Evolutionary conservation across 2,888 invertebrate genomes (phyloP), one percentile per base, ranked within the genome.

Genomic region (Drosophila kuntzei): DNA sequence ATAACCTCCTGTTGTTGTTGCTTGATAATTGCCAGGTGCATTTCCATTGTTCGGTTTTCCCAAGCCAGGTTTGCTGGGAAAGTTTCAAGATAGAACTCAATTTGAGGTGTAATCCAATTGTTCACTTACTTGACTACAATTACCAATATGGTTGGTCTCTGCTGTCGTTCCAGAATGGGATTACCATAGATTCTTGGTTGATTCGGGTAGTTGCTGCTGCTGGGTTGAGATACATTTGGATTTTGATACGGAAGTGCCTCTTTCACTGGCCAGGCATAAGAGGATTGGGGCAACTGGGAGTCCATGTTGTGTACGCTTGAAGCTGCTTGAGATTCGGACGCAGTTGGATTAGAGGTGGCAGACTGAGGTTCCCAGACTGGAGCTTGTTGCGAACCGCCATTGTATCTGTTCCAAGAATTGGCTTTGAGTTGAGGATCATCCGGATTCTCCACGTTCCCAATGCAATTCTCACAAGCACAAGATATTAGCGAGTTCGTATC

Each of bases 41-140:
- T 25, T 11, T 2, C 2, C 44, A 27, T 27, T 14, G 14, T 2
- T 22, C 0, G n/a, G 43, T 11, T 22, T 25, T 8, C n/a, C 25
- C 25, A 14, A 6, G 36, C 18, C 47, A 20, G 37, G 39, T 16
- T 53, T 53, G 27, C 53, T 53, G 3, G 16, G 1, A 8, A n/a
- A 53, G 16, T 29, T 4, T 3, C 1, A 12, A 20, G 12, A 27
- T 27, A 16, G 2, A 29, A n/a, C 8, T 41, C 0, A 14, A 9
- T 4, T 37, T 2, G 8, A 2, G 2, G 9, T n/a, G 2, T 11
- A 11, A 1, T 8, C 2, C n/a, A n/a, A 11, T 7, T 12, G 7
- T 27, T 1, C 3, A 39, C 49, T 8, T 51, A 71, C 71, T 60
- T 66, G 22, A 71, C 41, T 14, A 71, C 67, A 4, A 71, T 51